These are phyloP conservation scores for Heliocidaris erythrogramma DNA, from an alignment of 35 echinoderm and acorn worm genomes.

Conservation along the genomic window DNA sequence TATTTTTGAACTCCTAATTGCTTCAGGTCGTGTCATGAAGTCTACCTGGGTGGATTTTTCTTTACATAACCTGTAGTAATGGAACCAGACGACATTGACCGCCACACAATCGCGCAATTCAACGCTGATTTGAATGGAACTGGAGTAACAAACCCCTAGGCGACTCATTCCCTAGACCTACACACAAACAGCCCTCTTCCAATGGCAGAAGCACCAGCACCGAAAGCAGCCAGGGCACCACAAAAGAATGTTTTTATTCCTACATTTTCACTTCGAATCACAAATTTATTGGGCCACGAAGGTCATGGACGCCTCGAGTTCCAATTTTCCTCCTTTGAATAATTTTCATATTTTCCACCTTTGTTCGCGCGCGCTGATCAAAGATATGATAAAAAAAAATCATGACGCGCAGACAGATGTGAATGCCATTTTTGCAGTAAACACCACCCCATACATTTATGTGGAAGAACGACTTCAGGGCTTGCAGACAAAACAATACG, in stretches of 20 bases:
- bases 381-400: neutral
- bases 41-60: too few species aligned
- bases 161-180: slow-evolving; percentile 17
- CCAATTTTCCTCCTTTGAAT: neutral
- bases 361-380: neutral
- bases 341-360: neutral
- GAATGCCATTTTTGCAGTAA: neutral
- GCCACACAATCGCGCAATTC: slow-evolving; percentile 48
- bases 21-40: neutral
- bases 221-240: neutral
- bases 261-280: slow-evolving; percentile 16
- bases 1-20: too few species aligned
- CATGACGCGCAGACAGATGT: neutral
- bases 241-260: slow-evolving; percentile 46
- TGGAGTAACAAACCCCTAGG: slow-evolving; percentile 49
- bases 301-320: slow-evolving; percentile 27
- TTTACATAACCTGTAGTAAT: neutral
- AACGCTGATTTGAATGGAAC: slow-evolving; percentile 37
- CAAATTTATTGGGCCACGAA: slow-evolving; percentile 43
- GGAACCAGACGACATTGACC: slow-evolving; percentile 45
- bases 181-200: neutral
- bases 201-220: neutral
- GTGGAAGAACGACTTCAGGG: neutral
- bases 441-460: neutral
- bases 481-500: neutral